Percentiles rank a stretch among this genome's conserved stretches.
phyloP scores from a whole-genome alignment of 2,888 invertebrate species.

The Sericinus montela region DNA sequence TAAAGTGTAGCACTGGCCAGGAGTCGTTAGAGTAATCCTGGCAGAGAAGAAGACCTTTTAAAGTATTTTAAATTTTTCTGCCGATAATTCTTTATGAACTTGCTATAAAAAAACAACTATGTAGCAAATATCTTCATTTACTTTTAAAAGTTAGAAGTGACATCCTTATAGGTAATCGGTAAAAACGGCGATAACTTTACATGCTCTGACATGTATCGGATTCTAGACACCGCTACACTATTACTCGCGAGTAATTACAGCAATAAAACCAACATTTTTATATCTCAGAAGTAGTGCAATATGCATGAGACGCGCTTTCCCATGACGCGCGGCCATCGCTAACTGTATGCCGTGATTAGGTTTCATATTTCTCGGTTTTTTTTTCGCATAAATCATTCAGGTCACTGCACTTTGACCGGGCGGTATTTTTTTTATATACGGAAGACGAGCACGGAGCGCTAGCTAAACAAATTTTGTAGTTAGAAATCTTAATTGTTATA shows the following conservation, averaged over 20 bases:
- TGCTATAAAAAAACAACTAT: no score
- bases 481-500: no score
- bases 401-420: constrained; percentile 56
- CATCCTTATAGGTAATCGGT: neutral
- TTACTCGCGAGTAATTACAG: constrained; percentile 38
- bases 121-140: no score
- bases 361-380: constrained; percentile 45
- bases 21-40: no score
- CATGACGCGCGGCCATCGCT: constrained; percentile 53
- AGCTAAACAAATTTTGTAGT: no score
- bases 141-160: neutral
- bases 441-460: no score
- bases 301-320: constrained; percentile 65
- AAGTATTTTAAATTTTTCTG: no score
- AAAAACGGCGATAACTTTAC: constrained; percentile 7
- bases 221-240: constrained; percentile 7
- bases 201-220: constrained; percentile 11
- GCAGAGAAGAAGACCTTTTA: no score
- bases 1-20: no score
- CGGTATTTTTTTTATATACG: constrained; percentile 22
- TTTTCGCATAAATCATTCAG: constrained; percentile 49
- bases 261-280: constrained; percentile 38
- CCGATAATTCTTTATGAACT: no score
- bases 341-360: constrained; percentile 66
- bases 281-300: constrained; percentile 64